Percentiles rank a stretch among this genome's conserved stretches.
phyloP scores from a whole-genome alignment of 2,888 invertebrate species.

The Hyppa rectilinea region DNA sequence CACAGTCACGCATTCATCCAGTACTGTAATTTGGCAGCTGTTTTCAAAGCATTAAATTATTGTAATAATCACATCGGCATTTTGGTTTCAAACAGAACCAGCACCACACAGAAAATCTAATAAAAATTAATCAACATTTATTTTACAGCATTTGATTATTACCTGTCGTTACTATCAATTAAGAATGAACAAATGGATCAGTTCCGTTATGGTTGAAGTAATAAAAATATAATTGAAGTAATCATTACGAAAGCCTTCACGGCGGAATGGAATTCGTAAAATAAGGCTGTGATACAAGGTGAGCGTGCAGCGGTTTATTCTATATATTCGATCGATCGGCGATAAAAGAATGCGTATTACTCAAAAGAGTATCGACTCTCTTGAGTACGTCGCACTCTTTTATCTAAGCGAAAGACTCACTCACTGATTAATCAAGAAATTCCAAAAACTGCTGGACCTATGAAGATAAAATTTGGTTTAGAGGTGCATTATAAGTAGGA shows the following conservation, averaged over 20 bases:
- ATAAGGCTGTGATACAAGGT: constrained; percentile 1
- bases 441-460: no score
- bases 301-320: background rate
- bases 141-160: constrained; percentile 61
- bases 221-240: constrained; percentile 71
- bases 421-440: no score
- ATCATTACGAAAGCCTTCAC: constrained; percentile 65
- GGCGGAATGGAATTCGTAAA: constrained; percentile 42
- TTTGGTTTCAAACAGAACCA: constrained; percentile 41
- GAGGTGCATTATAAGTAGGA: no score
- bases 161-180: constrained; percentile 65
- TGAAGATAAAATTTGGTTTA: no score
- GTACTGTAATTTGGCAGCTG: constrained; percentile 26
- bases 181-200: constrained; percentile 65
- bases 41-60: constrained; percentile 22
- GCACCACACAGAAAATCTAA: constrained; percentile 34
- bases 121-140: constrained; percentile 60
- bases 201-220: constrained; percentile 63
- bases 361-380: no score
- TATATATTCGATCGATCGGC: no score
- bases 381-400: no score
- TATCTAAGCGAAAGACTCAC: no score
- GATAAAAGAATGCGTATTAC: no score
- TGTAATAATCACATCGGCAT: constrained; percentile 43
- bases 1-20: constrained; percentile 10